phyloP scores from a whole-genome alignment of 1,140 invertebrate species.

The Holcopasites calliopsidis region DNA sequence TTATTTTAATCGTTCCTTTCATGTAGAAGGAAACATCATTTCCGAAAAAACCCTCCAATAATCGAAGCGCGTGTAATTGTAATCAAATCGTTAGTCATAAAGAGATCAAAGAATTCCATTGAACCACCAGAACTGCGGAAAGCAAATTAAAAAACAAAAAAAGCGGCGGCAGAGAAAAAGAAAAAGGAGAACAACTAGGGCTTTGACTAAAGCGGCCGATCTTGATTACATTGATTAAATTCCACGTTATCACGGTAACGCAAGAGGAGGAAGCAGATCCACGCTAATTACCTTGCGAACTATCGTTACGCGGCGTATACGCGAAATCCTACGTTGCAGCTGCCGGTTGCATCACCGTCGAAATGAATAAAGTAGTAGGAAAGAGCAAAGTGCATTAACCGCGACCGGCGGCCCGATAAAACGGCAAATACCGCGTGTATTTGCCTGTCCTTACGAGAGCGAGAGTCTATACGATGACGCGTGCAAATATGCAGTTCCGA shows the following conservation, averaged over 20 bases:
- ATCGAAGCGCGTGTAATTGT: too few species aligned
- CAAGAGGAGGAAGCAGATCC: conserved; percentile 34
- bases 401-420: background rate
- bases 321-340: conserved; percentile 3
- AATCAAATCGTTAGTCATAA: too few species aligned
- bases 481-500: background rate
- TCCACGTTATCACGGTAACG: conserved; percentile 26
- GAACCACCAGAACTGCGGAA: too few species aligned
- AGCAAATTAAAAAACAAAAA: background rate
- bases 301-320: conserved; percentile 25
- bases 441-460: background rate
- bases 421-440: background rate
- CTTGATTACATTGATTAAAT: conserved; percentile 43
- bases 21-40: too few species aligned
- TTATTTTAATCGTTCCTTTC: too few species aligned
- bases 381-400: conserved; percentile 24
- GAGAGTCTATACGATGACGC: background rate
- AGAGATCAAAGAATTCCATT: too few species aligned
- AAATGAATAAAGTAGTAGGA: conserved; percentile 10
- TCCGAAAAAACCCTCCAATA: too few species aligned
- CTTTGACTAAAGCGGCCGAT: background rate
- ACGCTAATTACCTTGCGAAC: conserved; percentile 34
- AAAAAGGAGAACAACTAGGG: too few species aligned
- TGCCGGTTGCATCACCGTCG: conserved; percentile 16
- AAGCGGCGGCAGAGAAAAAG: background rate